Conservation (phyloP, 2,888 invertebrate species). For the Empis livida region DNA sequence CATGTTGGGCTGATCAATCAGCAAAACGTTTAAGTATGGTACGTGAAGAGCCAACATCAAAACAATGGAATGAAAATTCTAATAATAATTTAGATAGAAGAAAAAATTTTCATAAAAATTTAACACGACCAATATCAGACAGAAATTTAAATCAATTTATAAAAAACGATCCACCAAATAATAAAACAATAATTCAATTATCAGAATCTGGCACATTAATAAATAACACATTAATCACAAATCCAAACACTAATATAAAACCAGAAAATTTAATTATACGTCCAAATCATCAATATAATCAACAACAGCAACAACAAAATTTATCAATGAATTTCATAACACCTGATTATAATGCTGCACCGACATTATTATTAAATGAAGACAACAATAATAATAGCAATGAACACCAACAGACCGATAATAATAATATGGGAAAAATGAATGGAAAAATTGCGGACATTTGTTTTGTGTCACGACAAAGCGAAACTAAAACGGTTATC, state of each 20-base stretch:
- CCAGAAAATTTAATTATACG: not conserved
- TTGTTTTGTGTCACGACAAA: slow-evolving; percentile 35
- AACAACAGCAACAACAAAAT: not conserved
- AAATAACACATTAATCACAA: slow-evolving; percentile 41
- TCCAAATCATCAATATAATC: not conserved
- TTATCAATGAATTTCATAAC: not conserved
- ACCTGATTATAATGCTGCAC: not conserved
- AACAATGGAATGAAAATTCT: slow-evolving; percentile 3
- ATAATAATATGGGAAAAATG: slow-evolving; percentile 3
- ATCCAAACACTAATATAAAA: slow-evolving; percentile 12
- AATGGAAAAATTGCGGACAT: slow-evolving; percentile 31
- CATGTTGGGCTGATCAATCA: slow-evolving; percentile 48
- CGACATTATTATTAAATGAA: not conserved
- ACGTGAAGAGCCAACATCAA: slow-evolving; percentile 44
- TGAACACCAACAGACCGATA: not conserved
- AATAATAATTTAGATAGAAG: slow-evolving; percentile 7
- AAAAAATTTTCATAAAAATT: slow-evolving; percentile 25
- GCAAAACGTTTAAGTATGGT: slow-evolving; percentile 57
- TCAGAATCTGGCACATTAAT: slow-evolving; percentile 60
- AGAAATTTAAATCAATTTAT: too few relatives aligned
- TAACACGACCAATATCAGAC: slow-evolving; percentile 21
- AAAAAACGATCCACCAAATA: slow-evolving; percentile 25
- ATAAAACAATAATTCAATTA: slow-evolving; percentile 60
- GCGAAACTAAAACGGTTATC: slow-evolving; percentile 51
- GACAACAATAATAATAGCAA: not conserved